A percentile compares a stretch with the other conserved stretches of the same genome.
phyloP scores from a whole-genome alignment of 2,888 invertebrate species.

The Hirtodrosophila histrioides region DNA sequence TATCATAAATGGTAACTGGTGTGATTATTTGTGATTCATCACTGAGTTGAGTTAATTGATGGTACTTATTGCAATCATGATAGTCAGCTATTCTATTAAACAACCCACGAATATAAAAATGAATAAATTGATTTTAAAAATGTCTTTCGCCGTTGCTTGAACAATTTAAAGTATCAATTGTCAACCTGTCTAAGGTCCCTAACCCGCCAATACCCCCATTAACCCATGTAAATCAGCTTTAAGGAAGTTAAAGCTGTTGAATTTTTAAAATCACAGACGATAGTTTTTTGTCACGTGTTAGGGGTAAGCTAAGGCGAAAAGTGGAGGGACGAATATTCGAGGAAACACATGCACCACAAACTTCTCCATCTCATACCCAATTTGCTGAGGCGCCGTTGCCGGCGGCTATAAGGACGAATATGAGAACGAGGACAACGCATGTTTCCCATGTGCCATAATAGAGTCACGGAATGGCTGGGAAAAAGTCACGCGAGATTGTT shows the following conservation, averaged over 20 bases:
- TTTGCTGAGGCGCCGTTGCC: slow-evolving; percentile 17
- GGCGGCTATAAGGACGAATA: slow-evolving; percentile 3
- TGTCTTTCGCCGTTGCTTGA: background rate
- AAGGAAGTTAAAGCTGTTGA: slow-evolving; percentile 39
- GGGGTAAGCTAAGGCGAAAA: background rate
- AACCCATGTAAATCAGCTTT: slow-evolving; percentile 16
- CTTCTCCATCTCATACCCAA: slow-evolving; percentile 7
- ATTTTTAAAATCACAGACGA: slow-evolving; percentile 57
- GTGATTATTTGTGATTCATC: too few species aligned
- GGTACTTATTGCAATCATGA: too few species aligned
- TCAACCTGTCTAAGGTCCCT: background rate
- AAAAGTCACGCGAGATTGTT: slow-evolving; percentile 72
- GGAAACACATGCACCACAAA: background rate
- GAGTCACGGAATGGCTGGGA: slow-evolving; percentile 66
- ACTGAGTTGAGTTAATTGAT: too few species aligned
- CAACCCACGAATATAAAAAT: too few species aligned
- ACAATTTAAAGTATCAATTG: slow-evolving; percentile 1
- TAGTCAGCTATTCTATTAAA: too few species aligned
- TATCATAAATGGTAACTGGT: too few species aligned
- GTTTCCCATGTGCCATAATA: slow-evolving; percentile 49
- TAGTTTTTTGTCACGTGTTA: slow-evolving; percentile 49
- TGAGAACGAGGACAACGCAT: slow-evolving; percentile 41
- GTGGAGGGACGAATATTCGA: background rate
- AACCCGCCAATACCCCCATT: too few species aligned
- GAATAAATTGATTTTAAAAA: background rate